Percentiles rank a stretch among this genome's conserved stretches.
phyloP scores from a whole-genome alignment of 2,888 invertebrate genomes.

The Chalcosyrphus nemorum region DNA sequence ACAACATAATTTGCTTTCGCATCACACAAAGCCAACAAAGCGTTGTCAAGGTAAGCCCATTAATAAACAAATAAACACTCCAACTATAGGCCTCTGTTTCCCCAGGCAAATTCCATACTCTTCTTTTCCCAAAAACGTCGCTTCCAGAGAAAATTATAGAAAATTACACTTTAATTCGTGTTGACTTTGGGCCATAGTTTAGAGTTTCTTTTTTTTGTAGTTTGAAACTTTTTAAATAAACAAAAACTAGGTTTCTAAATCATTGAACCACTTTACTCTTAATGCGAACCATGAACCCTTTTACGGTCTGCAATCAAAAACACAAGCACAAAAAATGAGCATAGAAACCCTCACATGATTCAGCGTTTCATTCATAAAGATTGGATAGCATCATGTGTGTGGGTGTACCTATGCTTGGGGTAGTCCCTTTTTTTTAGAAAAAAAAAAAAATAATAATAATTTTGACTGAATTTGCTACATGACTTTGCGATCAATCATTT shows the following conservation, averaged over 20 bases:
- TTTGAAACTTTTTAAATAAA: not conserved
- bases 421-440: not conserved
- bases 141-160: not conserved
- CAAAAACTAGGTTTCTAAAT: not conserved
- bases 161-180: slow-evolving; percentile 22
- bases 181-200: not conserved
- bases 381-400: too few species aligned
- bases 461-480: slow-evolving; percentile 19
- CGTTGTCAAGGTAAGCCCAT: not conserved
- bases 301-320: not conserved
- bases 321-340: too few species aligned
- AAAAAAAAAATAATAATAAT: not conserved
- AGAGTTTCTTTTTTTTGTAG: not conserved
- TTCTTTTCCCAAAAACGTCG: not conserved
- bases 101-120: not conserved
- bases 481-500: slow-evolving; percentile 24
- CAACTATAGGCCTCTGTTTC: not conserved
- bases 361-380: not conserved
- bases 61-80: slow-evolving; percentile 16
- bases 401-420: not conserved
- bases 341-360: slow-evolving; percentile 8
- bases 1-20: not conserved
- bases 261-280: slow-evolving; percentile 18
- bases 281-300: not conserved
- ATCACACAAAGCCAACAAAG: not conserved